phyloP scores from a whole-genome alignment of 1,140 invertebrate genomes.

The Scaptomyza hsui region DNA sequence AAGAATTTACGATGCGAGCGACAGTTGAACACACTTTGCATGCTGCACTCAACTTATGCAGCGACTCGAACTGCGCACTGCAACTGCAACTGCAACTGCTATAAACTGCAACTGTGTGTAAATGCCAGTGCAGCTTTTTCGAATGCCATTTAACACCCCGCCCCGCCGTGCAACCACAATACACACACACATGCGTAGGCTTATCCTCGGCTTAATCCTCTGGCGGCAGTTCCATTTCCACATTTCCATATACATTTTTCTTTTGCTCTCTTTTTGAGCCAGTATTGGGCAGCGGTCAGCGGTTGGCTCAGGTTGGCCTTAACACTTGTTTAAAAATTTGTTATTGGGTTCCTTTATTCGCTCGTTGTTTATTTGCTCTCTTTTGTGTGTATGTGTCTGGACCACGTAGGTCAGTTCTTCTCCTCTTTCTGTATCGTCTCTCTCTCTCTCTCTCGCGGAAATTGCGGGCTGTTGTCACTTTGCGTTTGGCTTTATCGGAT shows the following conservation, averaged over 20 bases:
- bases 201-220: conserved; percentile 54
- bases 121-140: conserved; percentile 49
- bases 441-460: not conserved
- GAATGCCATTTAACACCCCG: conserved; percentile 48
- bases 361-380: conserved; percentile 66
- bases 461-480: conserved; percentile 60
- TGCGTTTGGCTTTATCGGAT: conserved; percentile 74
- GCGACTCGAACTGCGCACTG: conserved; percentile 14
- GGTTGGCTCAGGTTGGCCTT: conserved; percentile 70
- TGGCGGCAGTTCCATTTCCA: conserved; percentile 53
- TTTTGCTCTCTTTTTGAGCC: conserved; percentile 8
- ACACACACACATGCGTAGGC: conserved; percentile 38
- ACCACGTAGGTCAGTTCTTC: conserved; percentile 39
- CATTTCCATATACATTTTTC: conserved; percentile 51
- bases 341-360: conserved; percentile 73
- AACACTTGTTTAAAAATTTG: conserved; percentile 82
- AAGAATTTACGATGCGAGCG: conserved; percentile 30
- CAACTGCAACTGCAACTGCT: conserved; percentile 17
- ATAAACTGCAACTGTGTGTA: conserved; percentile 3
- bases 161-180: conserved; percentile 66
- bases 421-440: not conserved
- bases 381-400: conserved; percentile 4
- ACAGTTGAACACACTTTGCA: conserved; percentile 41
- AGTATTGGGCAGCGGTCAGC: conserved; percentile 25
- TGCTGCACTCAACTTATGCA: conserved; percentile 31